A percentile compares a stretch with the other conserved stretches of the same genome.
These are phyloP conservation scores for Strigamia maritima DNA, from an alignment of 2,888 invertebrate genomes.

Conservation along the genomic window DNA sequence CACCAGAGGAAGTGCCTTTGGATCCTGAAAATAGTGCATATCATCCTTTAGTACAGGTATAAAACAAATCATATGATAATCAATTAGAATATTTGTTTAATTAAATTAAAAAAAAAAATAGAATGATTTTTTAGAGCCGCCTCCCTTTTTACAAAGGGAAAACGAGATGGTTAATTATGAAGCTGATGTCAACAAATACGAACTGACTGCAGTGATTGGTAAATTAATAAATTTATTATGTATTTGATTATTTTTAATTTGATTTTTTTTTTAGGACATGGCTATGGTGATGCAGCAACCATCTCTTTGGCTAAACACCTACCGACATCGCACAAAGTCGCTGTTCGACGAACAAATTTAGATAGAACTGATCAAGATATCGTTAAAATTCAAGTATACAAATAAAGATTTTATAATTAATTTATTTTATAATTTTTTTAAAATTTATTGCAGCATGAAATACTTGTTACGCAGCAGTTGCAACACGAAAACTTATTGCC, in stretches of 20 bases:
- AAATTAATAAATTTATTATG: not conserved
- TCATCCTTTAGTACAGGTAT: constrained; percentile 18
- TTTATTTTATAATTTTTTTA: not conserved
- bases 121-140: constrained; percentile 1
- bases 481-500: constrained; percentile 75
- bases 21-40: constrained; percentile 1
- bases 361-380: constrained; percentile 35
- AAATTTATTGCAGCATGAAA: constrained; percentile 64
- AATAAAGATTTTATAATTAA: not conserved
- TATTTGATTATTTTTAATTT: too few relatives aligned
- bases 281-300: constrained; percentile 6
- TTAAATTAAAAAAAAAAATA: not conserved
- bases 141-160: not conserved
- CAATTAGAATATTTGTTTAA: not conserved
- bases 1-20: constrained; percentile 32
- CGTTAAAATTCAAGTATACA: constrained; percentile 17
- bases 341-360: constrained; percentile 36
- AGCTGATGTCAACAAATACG: constrained; percentile 23
- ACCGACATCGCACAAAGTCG: not conserved
- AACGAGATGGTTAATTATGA: constrained; percentile 36
- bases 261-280: constrained; percentile 26
- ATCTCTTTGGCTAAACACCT: constrained; percentile 30
- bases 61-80: not conserved
- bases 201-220: constrained; percentile 34
- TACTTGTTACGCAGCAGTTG: constrained; percentile 70